Evolutionary conservation across 2,797 vertebrate genomes (phyloP).

Genomic region (Holocentrus rufus): DNA sequence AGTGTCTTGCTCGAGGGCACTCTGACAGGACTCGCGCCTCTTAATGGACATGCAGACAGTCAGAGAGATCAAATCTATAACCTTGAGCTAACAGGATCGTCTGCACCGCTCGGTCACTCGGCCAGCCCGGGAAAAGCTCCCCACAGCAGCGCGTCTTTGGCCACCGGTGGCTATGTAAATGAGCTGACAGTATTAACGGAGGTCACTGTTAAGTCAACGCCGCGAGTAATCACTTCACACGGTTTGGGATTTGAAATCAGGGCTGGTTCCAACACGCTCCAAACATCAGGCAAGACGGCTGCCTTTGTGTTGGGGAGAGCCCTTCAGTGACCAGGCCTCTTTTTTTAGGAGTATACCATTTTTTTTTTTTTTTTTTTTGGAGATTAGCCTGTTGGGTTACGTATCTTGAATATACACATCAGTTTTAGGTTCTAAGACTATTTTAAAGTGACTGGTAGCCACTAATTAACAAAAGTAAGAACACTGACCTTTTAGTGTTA

Average conservation of each 20-base stretch:
- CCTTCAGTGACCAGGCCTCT: too few species aligned
- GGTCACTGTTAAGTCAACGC: slow-evolving; percentile 44
- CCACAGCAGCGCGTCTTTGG: neutral
- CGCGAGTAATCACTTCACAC: slow-evolving; percentile 33
- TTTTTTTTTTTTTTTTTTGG: too few species aligned
- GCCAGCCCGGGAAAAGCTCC: neutral
- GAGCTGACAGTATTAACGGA: slow-evolving; percentile 28
- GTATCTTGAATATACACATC: too few species aligned
- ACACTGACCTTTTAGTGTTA: too few species aligned
- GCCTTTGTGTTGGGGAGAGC: neutral
- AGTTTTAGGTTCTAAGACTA: too few species aligned
- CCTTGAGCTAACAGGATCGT: too few species aligned
- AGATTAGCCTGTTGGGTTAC: too few species aligned
- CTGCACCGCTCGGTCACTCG: neutral
- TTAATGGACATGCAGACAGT: neutral
- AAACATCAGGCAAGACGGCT: slow-evolving; percentile 10
- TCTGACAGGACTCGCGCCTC: neutral
- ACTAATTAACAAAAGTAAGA: too few species aligned
- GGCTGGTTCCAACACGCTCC: neutral
- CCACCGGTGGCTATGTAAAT: slow-evolving; percentile 18
- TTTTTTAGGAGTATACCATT: too few species aligned
- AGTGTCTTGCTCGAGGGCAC: slow-evolving; percentile 40
- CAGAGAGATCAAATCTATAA: neutral
- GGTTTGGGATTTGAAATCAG: slow-evolving; percentile 8
- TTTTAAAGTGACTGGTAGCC: too few species aligned